Conservation (phyloP, 2,797 vertebrate species). For the Leptoclinus maculatus region DNA sequence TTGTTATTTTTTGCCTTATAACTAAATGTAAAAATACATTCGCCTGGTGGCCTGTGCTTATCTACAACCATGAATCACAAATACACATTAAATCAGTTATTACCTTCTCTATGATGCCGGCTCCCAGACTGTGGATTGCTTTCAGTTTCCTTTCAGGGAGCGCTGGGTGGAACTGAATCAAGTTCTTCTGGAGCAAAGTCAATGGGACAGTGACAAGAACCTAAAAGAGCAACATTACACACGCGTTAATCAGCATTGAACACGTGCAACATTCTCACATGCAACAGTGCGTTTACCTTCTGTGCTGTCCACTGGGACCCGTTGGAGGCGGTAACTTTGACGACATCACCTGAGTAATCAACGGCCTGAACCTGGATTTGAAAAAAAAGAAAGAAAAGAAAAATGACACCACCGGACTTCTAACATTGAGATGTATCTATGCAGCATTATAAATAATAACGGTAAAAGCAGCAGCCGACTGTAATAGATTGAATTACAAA, state of each 20-base stretch:
- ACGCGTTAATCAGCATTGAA: background rate
- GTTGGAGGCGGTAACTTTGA: conserved; percentile 87
- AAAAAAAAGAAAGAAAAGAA: background rate
- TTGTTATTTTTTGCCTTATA: background rate
- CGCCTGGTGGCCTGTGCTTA: background rate
- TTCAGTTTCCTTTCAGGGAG: conserved; percentile 96
- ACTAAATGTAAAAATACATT: background rate
- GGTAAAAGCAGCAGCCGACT: background rate
- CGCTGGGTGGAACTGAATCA: conserved; percentile 90
- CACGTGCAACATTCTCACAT: background rate
- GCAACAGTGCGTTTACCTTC: conserved; percentile 93
- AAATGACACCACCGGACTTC: background rate
- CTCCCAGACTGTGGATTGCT: conserved; percentile 95
- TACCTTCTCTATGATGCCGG: conserved; percentile 97
- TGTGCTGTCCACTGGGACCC: conserved; percentile 90
- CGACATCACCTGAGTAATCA: conserved; percentile 91
- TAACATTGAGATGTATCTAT: background rate
- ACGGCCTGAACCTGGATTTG: conserved; percentile 87
- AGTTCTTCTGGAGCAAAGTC: conserved; percentile 93
- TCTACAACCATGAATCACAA: background rate
- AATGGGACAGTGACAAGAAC: conserved; percentile 93
- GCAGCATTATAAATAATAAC: background rate
- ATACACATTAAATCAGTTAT: background rate
- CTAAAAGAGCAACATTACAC: conserved; percentile 71
- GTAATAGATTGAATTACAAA: conserved; percentile 26